Percentiles rank a stretch among this genome's conserved stretches.
phyloP scores from a whole-genome alignment of 2,797 vertebrate genomes.

The Novumbra hubbsi region DNA sequence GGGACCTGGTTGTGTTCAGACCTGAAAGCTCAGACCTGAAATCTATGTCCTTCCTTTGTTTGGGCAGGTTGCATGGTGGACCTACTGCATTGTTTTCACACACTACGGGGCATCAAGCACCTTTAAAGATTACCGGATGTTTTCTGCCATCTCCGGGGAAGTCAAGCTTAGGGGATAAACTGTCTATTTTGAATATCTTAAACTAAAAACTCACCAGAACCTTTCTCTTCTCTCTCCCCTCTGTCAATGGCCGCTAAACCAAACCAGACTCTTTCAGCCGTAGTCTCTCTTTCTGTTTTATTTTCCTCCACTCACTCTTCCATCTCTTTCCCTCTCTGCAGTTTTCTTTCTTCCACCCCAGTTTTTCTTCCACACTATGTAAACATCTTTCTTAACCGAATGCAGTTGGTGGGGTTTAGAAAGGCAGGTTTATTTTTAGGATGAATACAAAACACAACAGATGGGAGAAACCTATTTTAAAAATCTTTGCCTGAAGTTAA shows the following conservation, averaged over 20 bases:
- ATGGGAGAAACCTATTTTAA: slow-evolving; percentile 43
- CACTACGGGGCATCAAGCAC: neutral
- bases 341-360: neutral
- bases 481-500: slow-evolving; percentile 53
- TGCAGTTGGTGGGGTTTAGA: slow-evolving; percentile 47
- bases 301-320: slow-evolving; percentile 7
- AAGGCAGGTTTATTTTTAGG: slow-evolving; percentile 53
- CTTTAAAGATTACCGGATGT: neutral
- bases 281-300: neutral
- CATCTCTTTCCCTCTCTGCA: neutral
- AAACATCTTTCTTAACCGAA: slow-evolving; percentile 23
- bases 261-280: neutral
- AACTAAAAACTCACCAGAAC: neutral
- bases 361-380: neutral
- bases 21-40: neutral
- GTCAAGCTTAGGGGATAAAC: slow-evolving; percentile 14
- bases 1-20: neutral
- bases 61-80: neutral
- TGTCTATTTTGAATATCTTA: neutral
- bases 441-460: slow-evolving; percentile 34
- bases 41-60: neutral
- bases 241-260: too few relatives aligned
- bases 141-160: neutral
- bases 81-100: neutral
- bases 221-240: slow-evolving; percentile 8